Evolutionary conservation across 2,113 vertebrate species (phyloP).

Genomic region (Cyanistes caeruleus): DNA sequence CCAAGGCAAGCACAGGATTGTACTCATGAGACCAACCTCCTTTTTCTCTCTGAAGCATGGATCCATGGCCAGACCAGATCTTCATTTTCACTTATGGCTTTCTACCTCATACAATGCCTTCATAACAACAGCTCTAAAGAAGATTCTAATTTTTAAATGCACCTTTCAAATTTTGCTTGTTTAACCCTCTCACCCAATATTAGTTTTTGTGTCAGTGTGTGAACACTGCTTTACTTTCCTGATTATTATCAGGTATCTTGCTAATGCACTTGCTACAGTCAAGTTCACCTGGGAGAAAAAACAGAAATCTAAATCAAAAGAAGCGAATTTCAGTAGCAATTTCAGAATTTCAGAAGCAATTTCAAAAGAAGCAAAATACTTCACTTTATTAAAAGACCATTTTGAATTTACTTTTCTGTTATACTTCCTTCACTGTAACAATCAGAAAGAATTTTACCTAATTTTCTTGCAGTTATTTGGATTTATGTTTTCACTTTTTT

Average conservation of each 20-base stretch:
- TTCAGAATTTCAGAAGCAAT: too few species aligned
- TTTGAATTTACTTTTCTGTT: background rate
- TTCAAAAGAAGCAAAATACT: background rate
- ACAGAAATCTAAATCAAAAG: background rate
- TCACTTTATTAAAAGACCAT: background rate
- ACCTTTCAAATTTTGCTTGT: background rate
- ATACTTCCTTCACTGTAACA: background rate
- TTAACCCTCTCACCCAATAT: background rate
- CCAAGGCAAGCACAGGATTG: background rate
- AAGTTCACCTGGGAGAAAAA: background rate
- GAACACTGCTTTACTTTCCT: background rate
- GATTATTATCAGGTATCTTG: background rate
- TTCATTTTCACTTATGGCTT: background rate
- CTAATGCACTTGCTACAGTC: background rate
- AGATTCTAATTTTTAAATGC: conserved; percentile 28
- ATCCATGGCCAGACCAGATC: background rate
- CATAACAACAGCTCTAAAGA: background rate
- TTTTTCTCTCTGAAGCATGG: background rate
- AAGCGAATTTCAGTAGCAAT: background rate
- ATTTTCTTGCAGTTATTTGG: background rate
- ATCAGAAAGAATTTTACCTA: background rate
- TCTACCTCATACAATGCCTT: background rate
- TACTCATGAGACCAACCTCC: background rate
- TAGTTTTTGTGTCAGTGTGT: background rate
- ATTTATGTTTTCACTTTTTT: background rate